Conservation (phyloP, 2,113 vertebrate species). For the Ahaetulla prasina region DNA sequence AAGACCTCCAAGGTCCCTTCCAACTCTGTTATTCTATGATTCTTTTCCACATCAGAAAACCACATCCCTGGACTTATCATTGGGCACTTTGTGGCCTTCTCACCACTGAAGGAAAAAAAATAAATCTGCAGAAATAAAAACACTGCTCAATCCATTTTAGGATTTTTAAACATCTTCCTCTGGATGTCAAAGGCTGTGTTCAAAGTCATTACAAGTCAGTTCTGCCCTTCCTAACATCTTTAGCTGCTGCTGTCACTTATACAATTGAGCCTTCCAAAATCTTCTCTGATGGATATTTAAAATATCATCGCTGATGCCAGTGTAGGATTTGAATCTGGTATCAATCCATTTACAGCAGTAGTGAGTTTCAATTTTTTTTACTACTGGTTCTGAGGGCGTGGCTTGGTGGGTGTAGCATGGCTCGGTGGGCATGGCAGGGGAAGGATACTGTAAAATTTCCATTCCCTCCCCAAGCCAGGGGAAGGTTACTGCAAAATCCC, state of each 20-base stretch:
- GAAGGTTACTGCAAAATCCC: no score
- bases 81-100: background rate
- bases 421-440: no score
- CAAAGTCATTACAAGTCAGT: background rate
- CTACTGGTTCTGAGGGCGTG: no score
- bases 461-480: no score
- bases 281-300: background rate
- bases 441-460: no score
- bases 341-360: background rate
- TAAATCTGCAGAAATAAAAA: background rate
- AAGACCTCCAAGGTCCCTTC: no score
- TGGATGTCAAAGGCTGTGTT: background rate
- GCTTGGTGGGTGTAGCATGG: no score
- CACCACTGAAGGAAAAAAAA: background rate
- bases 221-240: background rate
- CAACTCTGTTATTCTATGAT: background rate
- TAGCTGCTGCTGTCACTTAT: background rate
- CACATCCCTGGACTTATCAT: background rate
- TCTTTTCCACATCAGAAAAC: background rate
- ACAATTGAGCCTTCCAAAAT: background rate
- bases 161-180: background rate
- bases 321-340: background rate
- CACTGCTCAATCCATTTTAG: background rate
- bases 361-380: no score
- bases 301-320: background rate